A percentile compares a stretch with the other conserved stretches of the same genome.
phyloP scores from a whole-genome alignment of 2,888 invertebrate species.

The Chrysopilus asiliformis region DNA sequence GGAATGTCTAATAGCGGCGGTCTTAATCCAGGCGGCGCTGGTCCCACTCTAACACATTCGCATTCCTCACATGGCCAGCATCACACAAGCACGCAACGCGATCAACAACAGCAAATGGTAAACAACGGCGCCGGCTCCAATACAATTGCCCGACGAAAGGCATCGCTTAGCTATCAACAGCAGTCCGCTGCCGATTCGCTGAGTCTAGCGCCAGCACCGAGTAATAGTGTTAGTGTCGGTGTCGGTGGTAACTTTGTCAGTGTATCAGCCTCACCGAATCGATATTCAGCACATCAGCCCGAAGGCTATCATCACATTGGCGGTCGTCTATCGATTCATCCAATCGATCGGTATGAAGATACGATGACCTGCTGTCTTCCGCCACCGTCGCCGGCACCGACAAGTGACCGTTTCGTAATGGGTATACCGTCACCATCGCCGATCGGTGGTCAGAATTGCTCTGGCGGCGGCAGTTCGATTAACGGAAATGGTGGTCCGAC shows the following conservation, averaged over 20 bases:
- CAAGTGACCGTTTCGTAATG: conserved; percentile 29
- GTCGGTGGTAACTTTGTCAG: conserved; percentile 8
- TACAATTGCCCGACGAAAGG: conserved; percentile 20
- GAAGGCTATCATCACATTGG: conserved; percentile 10
- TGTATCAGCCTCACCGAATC: conserved; percentile 20
- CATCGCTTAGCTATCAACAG: conserved; percentile 25
- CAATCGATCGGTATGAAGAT: conserved; percentile 27
- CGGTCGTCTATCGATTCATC: conserved; percentile 21
- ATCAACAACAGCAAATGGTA: conserved; percentile 3
- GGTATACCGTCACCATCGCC: conserved; percentile 18
- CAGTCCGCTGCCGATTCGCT: conserved; percentile 17
- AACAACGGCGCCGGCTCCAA: conserved; percentile 6
- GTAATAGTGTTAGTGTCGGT: conserved; percentile 7
- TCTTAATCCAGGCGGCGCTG: too few species aligned
- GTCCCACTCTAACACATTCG: too few species aligned
- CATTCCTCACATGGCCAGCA: too few species aligned
- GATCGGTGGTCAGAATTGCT: not conserved
- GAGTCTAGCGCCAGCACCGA: not conserved
- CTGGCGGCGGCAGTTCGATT: not conserved
- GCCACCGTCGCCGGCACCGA: conserved; percentile 36
- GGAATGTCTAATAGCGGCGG: too few species aligned
- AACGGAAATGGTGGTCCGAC: not conserved
- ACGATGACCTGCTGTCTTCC: conserved; percentile 26
- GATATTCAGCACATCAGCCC: conserved; percentile 23
- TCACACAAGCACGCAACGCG: conserved; percentile 3